Evolutionary conservation across 1,140 invertebrate species (phyloP).

Genomic region (Caenorhabditis tropicalis): DNA sequence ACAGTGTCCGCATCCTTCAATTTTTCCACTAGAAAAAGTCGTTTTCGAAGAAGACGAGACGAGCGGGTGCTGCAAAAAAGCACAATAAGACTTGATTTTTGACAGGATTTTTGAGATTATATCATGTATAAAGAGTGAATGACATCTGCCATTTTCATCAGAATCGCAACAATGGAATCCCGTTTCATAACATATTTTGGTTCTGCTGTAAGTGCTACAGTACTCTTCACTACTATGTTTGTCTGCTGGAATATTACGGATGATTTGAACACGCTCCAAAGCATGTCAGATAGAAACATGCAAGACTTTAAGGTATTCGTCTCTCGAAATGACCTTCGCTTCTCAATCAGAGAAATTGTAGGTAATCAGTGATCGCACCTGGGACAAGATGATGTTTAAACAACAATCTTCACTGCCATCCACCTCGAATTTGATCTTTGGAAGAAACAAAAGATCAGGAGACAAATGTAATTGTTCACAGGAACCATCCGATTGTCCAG

Average conservation of each 20-base stretch:
- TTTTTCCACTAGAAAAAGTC: conserved; percentile 53
- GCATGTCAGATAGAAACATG: neutral
- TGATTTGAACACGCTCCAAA: neutral
- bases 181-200: neutral
- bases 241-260: neutral
- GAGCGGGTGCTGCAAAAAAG: conserved; percentile 47
- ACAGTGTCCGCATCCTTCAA: conserved; percentile 52
- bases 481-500: neutral
- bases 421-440: conserved; percentile 23
- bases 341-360: neutral
- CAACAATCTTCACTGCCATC: neutral
- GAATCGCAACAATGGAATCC: neutral
- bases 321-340: neutral
- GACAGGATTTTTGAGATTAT: conserved; percentile 11
- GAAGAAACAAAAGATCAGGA: conserved; percentile 45
- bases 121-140: neutral
- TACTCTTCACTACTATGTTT: neutral
- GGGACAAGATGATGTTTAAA: conserved; percentile 39
- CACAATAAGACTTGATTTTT: conserved; percentile 1
- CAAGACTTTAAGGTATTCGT: neutral
- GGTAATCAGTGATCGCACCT: conserved; percentile 6
- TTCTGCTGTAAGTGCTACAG: neutral
- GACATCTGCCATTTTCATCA: neutral
- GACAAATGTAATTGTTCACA: conserved; percentile 36
- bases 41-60: conserved; percentile 45